Conservation (phyloP, 2,113 vertebrate genomes). For the Ptilonorhynchus violaceus region DNA sequence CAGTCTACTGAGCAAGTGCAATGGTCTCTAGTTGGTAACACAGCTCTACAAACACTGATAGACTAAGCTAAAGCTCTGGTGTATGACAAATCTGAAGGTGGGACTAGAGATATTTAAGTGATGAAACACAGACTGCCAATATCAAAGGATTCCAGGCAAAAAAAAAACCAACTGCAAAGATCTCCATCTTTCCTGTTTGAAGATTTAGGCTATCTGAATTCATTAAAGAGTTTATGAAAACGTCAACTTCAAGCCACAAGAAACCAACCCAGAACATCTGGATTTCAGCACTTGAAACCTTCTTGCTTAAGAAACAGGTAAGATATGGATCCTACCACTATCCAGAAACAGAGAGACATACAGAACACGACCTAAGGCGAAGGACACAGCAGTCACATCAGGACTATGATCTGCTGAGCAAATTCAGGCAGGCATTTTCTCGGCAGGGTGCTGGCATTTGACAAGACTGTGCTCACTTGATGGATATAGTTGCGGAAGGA, state of each 20-base stretch:
- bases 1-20: background rate
- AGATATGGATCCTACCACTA: background rate
- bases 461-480: background rate
- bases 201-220: background rate
- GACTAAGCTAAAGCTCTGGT: background rate
- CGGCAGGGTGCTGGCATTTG: background rate
- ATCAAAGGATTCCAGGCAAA: background rate
- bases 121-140: background rate
- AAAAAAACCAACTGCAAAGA: background rate
- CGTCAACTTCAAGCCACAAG: background rate
- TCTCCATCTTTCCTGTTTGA: background rate
- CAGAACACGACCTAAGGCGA: background rate
- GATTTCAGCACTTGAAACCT: background rate
- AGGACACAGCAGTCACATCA: background rate
- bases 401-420: background rate
- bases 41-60: background rate
- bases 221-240: background rate
- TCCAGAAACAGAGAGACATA: background rate
- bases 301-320: background rate
- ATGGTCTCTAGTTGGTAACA: background rate
- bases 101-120: background rate
- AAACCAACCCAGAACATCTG: background rate
- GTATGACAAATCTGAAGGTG: background rate
- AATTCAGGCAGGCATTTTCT: background rate
- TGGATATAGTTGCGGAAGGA: background rate